A percentile compares a stretch with the other conserved stretches of the same genome.
phyloP scores from a whole-genome alignment of 2,888 invertebrate species.

The Xanthia togata region DNA sequence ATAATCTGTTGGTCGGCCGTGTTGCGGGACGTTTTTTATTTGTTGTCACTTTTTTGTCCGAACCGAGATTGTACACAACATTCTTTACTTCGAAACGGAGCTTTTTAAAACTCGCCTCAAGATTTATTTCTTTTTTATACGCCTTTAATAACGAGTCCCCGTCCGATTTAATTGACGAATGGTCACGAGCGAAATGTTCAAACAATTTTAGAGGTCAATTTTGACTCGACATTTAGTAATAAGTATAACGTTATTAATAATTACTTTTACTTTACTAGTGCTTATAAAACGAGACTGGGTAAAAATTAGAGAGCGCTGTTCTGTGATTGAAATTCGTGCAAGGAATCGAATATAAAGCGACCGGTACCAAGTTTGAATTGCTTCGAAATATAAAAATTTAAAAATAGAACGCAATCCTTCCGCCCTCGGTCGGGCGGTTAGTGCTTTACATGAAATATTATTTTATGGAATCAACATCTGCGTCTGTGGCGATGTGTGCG shows the following conservation, averaged over 20 bases:
- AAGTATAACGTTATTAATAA: slow-evolving; percentile 64
- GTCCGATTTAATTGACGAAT: slow-evolving; percentile 89
- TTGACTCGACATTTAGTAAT: slow-evolving; percentile 73
- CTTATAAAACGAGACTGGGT: slow-evolving; percentile 53
- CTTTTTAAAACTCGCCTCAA: slow-evolving; percentile 87
- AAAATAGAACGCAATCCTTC: slow-evolving; percentile 91
- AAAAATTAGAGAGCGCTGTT: slow-evolving; percentile 47
- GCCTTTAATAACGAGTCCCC: slow-evolving; percentile 85
- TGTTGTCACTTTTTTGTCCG: slow-evolving; percentile 90
- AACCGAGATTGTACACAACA: slow-evolving; percentile 90
- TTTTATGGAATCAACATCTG: slow-evolving; percentile 91
- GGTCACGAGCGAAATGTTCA: slow-evolving; percentile 84
- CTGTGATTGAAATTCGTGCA: slow-evolving; percentile 59
- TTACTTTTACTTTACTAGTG: slow-evolving; percentile 65
- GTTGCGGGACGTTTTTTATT: slow-evolving; percentile 87
- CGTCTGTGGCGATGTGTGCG: slow-evolving; percentile 82
- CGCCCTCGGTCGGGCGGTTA: slow-evolving; percentile 88
- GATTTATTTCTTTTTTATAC: slow-evolving; percentile 88
- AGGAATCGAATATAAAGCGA: slow-evolving; percentile 71
- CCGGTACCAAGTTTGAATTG: slow-evolving; percentile 80
- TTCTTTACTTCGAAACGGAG: slow-evolving; percentile 90
- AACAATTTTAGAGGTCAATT: slow-evolving; percentile 82
- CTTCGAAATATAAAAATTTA: slow-evolving; percentile 87
- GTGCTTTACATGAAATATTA: slow-evolving; percentile 91
- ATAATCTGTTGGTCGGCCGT: slow-evolving; percentile 90